A percentile compares a stretch with the other conserved stretches of the same genome.
These are phyloP conservation scores for Ceratoteleas bidentatus DNA, from an alignment of 1,140 invertebrate species.

Conservation along the genomic window DNA sequence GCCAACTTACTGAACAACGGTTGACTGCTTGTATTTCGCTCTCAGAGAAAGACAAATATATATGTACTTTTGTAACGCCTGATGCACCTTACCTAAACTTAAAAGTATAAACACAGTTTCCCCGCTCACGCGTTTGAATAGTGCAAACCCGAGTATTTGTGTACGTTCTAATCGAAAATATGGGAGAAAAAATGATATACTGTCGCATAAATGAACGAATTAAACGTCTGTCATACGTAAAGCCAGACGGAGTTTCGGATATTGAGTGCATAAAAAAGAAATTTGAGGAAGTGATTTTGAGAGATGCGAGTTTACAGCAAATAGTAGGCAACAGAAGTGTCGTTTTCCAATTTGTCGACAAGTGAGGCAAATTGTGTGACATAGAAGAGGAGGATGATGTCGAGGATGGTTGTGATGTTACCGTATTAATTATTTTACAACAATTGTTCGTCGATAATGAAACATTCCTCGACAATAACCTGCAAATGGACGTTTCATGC, in stretches of 20 bases:
- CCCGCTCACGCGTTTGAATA: slow-evolving; percentile 1
- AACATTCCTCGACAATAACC: background rate
- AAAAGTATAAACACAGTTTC: background rate
- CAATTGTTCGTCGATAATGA: background rate
- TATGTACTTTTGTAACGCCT: slow-evolving; percentile 3
- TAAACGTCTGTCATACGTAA: slow-evolving; percentile 3
- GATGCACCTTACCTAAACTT: slow-evolving; percentile 4
- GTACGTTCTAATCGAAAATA: background rate
- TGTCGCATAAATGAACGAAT: slow-evolving; percentile 12
- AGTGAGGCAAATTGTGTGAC: slow-evolving; percentile 18
- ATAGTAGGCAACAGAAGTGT: background rate
- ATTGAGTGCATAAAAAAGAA: slow-evolving; percentile 5
- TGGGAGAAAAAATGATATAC: slow-evolving; percentile 21
- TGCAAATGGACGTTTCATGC: slow-evolving; percentile 6
- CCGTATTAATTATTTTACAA: slow-evolving; percentile 8
- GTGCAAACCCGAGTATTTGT: background rate
- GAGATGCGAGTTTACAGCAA: slow-evolving; percentile 1
- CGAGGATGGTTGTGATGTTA: slow-evolving; percentile 10
- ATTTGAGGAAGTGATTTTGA: slow-evolving; percentile 3
- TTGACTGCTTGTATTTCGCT: background rate
- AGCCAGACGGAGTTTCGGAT: slow-evolving; percentile 6
- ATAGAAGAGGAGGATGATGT: slow-evolving; percentile 15
- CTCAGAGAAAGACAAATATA: background rate
- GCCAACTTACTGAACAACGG: background rate
- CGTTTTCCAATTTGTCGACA: slow-evolving; percentile 13